These are phyloP conservation scores for Brassicogethes aeneus DNA, from an alignment of 2,888 invertebrate species.

Conservation along the genomic window DNA sequence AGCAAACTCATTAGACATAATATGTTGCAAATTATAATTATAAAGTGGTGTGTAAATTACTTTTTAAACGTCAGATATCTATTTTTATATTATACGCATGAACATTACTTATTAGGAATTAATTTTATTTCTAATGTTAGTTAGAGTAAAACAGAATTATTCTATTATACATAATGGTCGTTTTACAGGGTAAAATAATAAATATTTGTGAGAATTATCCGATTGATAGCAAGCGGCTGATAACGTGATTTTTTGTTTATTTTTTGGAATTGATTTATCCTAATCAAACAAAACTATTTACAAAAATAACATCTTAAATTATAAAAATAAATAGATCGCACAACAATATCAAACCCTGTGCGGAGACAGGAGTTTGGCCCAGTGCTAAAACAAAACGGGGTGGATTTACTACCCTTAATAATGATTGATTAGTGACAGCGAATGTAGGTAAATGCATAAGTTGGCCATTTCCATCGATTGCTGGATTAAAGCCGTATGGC, in stretches of 20 bases:
- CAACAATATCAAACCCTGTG: too few relatives aligned
- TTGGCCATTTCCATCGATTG: conserved; percentile 1
- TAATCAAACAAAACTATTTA: too few relatives aligned
- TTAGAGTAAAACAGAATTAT: not conserved
- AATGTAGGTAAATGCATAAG: conserved; percentile 2
- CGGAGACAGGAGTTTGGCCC: too few relatives aligned
- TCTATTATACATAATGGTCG: too few relatives aligned
- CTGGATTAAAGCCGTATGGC: conserved; percentile 14
- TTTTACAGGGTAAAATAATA: too few relatives aligned
- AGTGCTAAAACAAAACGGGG: too few relatives aligned
- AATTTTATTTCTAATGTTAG: conserved; percentile 1
- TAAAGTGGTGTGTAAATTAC: conserved; percentile 2
- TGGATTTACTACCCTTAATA: not conserved
- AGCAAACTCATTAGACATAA: not conserved
- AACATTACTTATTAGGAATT: conserved; percentile 1
- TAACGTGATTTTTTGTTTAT: too few relatives aligned
- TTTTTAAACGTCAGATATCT: conserved; percentile 3
- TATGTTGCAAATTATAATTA: conserved; percentile 1
- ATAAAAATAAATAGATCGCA: too few relatives aligned
- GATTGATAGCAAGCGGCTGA: too few relatives aligned
- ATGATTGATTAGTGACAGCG: conserved; percentile 1
- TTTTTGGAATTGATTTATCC: too few relatives aligned
- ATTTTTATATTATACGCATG: conserved; percentile 3
- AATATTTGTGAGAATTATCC: too few relatives aligned
- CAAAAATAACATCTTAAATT: too few relatives aligned